These are phyloP conservation scores for Autographa pulchrina DNA, from an alignment of 2,888 invertebrate genomes.

Conservation along the genomic window DNA sequence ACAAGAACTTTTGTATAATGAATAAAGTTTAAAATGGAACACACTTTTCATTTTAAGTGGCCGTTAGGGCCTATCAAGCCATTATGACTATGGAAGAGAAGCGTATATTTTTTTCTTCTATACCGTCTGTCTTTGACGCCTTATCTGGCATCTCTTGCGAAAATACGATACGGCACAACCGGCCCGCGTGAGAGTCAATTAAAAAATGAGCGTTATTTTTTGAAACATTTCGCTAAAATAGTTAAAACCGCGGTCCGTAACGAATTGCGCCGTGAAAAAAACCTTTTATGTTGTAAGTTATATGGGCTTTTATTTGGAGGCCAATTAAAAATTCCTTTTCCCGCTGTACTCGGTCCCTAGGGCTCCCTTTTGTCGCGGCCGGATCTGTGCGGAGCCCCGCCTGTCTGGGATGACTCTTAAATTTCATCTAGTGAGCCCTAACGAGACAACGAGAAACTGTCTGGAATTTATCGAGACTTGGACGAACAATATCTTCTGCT, in stretches of 20 bases:
- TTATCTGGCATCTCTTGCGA: constrained; percentile 62
- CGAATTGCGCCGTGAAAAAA: constrained; percentile 68
- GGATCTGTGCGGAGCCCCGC: constrained; percentile 74
- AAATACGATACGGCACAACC: constrained; percentile 60
- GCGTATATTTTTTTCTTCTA: constrained; percentile 54
- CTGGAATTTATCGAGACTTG: constrained; percentile 56
- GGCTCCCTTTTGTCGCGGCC: constrained; percentile 79
- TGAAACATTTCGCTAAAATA: constrained; percentile 61
- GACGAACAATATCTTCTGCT: constrained; percentile 56
- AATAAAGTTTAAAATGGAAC: constrained; percentile 77
- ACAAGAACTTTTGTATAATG: constrained; percentile 73
- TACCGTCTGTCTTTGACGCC: constrained; percentile 57
- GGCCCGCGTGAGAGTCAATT: constrained; percentile 56
- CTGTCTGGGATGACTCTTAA: constrained; percentile 78
- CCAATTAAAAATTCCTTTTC: constrained; percentile 85
- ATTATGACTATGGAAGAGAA: constrained; percentile 66
- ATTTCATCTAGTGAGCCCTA: constrained; percentile 80
- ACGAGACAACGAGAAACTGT: constrained; percentile 70
- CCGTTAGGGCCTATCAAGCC: constrained; percentile 75
- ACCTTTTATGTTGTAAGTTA: constrained; percentile 72
- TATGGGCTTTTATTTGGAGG: constrained; percentile 79
- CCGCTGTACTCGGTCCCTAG: constrained; percentile 72
- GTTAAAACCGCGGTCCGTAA: constrained; percentile 61
- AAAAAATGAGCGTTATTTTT: constrained; percentile 58
- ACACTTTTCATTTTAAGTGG: constrained; percentile 77